Evolutionary conservation across 2,888 invertebrate species (phyloP).

Genomic region (Neelides folsomi): DNA sequence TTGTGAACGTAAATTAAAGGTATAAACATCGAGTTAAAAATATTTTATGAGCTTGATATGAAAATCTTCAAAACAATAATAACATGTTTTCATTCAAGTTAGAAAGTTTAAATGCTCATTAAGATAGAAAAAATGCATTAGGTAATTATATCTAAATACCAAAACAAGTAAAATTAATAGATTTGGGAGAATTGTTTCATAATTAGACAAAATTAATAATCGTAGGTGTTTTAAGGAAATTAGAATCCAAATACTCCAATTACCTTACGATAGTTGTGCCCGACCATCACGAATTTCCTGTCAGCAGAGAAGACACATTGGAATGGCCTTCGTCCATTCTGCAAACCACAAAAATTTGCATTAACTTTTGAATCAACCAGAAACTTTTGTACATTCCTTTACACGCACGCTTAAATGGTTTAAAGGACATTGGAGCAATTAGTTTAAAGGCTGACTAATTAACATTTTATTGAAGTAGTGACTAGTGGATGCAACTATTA

Average conservation of each 20-base stretch:
- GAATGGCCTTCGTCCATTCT: conserved; percentile 10
- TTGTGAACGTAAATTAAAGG: too few species aligned
- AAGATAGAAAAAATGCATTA: neutral
- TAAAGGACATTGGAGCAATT: conserved; percentile 8
- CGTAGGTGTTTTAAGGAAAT: neutral
- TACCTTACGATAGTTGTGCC: conserved; percentile 52
- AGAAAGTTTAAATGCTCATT: neutral
- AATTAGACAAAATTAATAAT: neutral
- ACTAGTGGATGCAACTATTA: too few species aligned
- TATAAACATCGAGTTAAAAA: too few species aligned
- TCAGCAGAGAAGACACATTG: conserved; percentile 47
- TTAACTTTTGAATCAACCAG: too few species aligned
- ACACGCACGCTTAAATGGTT: neutral
- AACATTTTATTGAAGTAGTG: too few species aligned
- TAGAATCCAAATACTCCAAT: neutral
- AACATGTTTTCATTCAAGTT: too few species aligned
- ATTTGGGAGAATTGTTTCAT: too few species aligned
- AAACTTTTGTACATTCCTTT: neutral
- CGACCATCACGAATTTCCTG: conserved; percentile 49
- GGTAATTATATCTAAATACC: neutral
- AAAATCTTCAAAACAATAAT: too few species aligned
- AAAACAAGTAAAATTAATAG: neutral
- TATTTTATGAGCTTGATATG: too few species aligned
- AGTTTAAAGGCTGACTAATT: too few species aligned
- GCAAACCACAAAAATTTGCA: conserved; percentile 25